Conservation (phyloP, 2,797 vertebrate species). For the Falco biarmicus region DNA sequence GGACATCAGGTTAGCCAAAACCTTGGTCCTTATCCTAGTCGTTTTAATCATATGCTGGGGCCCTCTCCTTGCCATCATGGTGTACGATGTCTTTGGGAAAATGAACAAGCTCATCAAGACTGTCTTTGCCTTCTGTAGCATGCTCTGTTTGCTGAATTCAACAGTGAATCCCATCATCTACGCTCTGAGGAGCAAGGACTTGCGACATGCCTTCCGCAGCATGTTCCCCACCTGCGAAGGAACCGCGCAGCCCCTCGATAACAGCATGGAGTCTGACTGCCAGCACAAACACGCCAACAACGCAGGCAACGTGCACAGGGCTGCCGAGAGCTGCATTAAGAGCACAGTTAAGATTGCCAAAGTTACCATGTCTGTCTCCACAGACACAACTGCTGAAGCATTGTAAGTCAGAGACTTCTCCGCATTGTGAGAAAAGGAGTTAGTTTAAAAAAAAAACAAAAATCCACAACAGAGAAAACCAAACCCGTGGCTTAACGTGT, state of each 20-base stretch:
- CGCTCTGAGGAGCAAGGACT: slow-evolving; percentile 96
- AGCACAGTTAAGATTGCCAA: slow-evolving; percentile 99
- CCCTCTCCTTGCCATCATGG: slow-evolving; percentile 96
- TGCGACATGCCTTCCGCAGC: slow-evolving; percentile 94
- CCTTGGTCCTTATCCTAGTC: slow-evolving; percentile 96
- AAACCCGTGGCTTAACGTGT: slow-evolving; percentile 69
- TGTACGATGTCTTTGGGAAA: slow-evolving; percentile 98
- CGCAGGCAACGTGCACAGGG: slow-evolving; percentile 88
- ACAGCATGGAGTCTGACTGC: slow-evolving; percentile 98
- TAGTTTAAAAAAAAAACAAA: slow-evolving; percentile 5
- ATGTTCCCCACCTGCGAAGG: slow-evolving; percentile 92
- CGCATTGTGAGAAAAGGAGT: slow-evolving; percentile 22
- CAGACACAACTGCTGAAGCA: slow-evolving; percentile 97
- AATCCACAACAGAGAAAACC: slow-evolving; percentile 48
- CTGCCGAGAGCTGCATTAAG: slow-evolving; percentile 97
- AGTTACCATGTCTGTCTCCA: slow-evolving; percentile 99
- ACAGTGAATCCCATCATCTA: slow-evolving; percentile 99
- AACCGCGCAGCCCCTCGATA: slow-evolving; percentile 91
- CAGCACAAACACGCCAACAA: slow-evolving; percentile 91
- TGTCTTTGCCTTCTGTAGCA: slow-evolving; percentile 97
- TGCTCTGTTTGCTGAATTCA: slow-evolving; percentile 98
- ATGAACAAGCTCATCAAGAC: slow-evolving; percentile 98
- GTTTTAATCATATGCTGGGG: slow-evolving; percentile 99
- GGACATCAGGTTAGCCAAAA: slow-evolving; percentile 99
- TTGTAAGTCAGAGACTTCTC: slow-evolving; percentile 79